A percentile compares a stretch with the other conserved stretches of the same genome.
Evolutionary conservation across 1,140 invertebrate genomes (phyloP).

Genomic region (Aphaenogaster rudis): DNA sequence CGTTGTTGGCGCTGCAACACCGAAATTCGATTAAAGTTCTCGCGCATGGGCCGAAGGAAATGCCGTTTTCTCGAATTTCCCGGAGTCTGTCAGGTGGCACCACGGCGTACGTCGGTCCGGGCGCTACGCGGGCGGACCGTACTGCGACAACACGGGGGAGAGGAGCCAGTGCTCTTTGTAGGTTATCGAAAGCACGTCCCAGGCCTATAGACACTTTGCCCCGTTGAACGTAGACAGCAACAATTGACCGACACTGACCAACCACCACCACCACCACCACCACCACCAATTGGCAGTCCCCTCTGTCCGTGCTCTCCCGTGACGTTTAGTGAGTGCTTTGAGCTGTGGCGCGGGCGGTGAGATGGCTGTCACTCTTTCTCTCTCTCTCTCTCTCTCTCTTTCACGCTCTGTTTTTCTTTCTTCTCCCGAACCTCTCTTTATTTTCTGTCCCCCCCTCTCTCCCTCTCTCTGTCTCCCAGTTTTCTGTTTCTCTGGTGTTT

Average conservation of each 20-base stretch:
- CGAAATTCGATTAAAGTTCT: conserved; percentile 86
- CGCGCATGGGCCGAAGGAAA: conserved; percentile 85
- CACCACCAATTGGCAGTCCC: conserved; percentile 51
- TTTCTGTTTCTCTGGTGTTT: conserved; percentile 51
- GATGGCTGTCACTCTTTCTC: conserved; percentile 80
- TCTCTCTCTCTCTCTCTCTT: conserved; percentile 52
- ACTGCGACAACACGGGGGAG: conserved; percentile 60
- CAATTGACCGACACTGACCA: conserved; percentile 62
- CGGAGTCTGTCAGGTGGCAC: conserved; percentile 85
- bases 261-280: conserved; percentile 29
- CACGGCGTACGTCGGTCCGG: conserved; percentile 78
- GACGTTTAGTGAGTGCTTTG: conserved; percentile 78
- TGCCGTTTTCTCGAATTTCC: conserved; percentile 84
- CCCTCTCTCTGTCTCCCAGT: conserved; percentile 20
- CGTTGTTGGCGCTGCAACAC: conserved; percentile 74
- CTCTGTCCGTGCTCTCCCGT: conserved; percentile 65
- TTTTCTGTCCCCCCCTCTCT: conserved; percentile 14
- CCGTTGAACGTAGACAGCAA: conserved; percentile 66
- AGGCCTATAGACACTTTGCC: conserved; percentile 51
- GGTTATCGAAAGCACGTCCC: conserved; percentile 77
- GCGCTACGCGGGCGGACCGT: conserved; percentile 66
- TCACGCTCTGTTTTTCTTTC: conserved; percentile 35
- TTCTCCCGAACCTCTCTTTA: conserved; percentile 26
- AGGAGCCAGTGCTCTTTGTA: conserved; percentile 76
- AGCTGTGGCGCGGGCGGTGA: conserved; percentile 80